Conservation (phyloP, 2,797 vertebrate species). For the Lagodon rhomboides region DNA sequence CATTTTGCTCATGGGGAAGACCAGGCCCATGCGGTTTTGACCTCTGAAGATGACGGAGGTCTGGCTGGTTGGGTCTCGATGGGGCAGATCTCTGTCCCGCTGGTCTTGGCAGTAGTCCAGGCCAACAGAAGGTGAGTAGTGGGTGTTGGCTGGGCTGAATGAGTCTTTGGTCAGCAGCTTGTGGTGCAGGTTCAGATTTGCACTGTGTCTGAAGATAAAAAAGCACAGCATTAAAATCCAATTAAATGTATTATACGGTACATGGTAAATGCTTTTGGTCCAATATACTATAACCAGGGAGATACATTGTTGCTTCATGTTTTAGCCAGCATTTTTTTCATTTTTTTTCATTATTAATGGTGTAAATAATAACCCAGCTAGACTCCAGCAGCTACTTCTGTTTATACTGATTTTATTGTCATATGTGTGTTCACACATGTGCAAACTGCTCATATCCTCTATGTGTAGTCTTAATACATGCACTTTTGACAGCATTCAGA, state of each 20-base stretch:
- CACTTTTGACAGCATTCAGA: background rate
- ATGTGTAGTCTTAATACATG: background rate
- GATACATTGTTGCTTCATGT: background rate
- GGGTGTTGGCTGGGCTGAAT: conserved; percentile 79
- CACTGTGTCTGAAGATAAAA: conserved; percentile 90
- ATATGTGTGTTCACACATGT: background rate
- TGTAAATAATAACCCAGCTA: background rate
- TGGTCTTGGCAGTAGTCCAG: conserved; percentile 83
- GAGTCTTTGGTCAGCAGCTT: conserved; percentile 95
- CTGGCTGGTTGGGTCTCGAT: conserved; percentile 83
- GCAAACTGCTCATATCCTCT: background rate
- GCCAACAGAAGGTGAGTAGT: conserved; percentile 81
- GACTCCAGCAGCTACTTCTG: background rate
- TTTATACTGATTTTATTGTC: background rate
- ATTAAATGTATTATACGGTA: background rate
- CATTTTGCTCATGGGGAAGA: conserved; percentile 91
- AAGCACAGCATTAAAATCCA: background rate
- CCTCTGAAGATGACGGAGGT: conserved; percentile 94
- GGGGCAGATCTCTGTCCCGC: conserved; percentile 59
- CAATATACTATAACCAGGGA: no score
- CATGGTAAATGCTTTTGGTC: background rate
- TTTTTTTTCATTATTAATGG: background rate
- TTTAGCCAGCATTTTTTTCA: background rate
- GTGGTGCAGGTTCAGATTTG: conserved; percentile 95
- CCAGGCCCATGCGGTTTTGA: conserved; percentile 91